Conservation (phyloP, 2,113 vertebrate species). For the Eolophus roseicapilla region DNA sequence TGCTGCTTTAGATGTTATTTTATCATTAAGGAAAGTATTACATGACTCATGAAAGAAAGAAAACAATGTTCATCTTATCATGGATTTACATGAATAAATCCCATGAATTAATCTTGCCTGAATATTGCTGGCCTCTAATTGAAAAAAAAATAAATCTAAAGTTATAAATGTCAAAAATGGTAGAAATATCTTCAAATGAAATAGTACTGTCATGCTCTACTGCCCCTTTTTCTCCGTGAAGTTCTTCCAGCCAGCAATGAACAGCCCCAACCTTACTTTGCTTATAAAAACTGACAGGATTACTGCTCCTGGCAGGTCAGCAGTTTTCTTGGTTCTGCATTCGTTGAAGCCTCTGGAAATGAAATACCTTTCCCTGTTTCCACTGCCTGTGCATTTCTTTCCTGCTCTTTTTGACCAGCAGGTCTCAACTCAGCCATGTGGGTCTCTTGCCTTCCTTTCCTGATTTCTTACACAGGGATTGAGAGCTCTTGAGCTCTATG, state of each 20-base stretch:
- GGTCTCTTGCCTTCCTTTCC: not conserved
- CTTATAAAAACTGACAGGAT: conserved; percentile 35
- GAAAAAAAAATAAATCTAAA: not conserved
- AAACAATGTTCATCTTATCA: not conserved
- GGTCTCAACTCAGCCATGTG: not conserved
- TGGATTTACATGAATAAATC: not conserved
- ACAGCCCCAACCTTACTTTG: not conserved
- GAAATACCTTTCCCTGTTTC: not conserved
- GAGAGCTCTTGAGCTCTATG: not conserved
- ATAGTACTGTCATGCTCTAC: not conserved
- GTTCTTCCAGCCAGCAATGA: not conserved
- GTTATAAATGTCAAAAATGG: not conserved
- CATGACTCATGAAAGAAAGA: not conserved
- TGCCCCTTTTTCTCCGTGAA: not conserved
- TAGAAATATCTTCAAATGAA: not conserved
- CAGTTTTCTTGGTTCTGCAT: conserved; percentile 10
- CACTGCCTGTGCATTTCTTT: not conserved
- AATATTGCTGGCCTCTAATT: not conserved
- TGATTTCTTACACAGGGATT: not conserved
- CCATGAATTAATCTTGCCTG: not conserved
- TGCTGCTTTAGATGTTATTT: not conserved
- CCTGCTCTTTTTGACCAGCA: not conserved
- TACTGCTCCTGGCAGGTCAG: not conserved
- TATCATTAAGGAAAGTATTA: not conserved
- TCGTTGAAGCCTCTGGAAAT: conserved; percentile 18